phyloP scores from a whole-genome alignment of 2,888 invertebrate species.

The Graphium colonna region DNA sequence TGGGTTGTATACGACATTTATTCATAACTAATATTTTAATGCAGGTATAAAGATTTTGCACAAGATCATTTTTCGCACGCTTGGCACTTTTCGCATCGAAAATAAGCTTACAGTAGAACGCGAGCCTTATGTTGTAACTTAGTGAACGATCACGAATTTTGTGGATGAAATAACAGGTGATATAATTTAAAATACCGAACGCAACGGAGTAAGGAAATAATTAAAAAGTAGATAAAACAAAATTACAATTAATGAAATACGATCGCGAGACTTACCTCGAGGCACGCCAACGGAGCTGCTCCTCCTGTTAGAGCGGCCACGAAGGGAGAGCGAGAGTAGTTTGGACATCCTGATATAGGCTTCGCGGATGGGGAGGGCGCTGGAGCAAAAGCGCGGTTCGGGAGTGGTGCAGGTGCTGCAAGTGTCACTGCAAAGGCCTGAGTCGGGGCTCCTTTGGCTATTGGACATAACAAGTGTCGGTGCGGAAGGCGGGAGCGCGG shows the following conservation, averaged over 20 bases:
- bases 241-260: too few relatives aligned
- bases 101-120: background rate
- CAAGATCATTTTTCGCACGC: background rate
- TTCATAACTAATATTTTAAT: background rate
- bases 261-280: background rate
- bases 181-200: too few relatives aligned
- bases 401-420: constrained; percentile 21
- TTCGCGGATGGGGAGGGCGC: background rate
- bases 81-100: background rate
- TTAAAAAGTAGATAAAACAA: too few relatives aligned
- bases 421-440: constrained; percentile 24
- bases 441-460: constrained; percentile 11
- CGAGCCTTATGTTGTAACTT: too few relatives aligned
- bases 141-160: too few relatives aligned
- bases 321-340: background rate
- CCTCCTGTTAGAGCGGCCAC: background rate
- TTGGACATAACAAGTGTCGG: background rate
- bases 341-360: background rate
- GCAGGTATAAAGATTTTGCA: background rate
- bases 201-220: too few relatives aligned
- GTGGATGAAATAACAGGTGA: too few relatives aligned
- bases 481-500: background rate
- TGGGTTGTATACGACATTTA: too few relatives aligned
- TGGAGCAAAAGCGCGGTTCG: background rate
- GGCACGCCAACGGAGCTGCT: background rate